phyloP scores from a whole-genome alignment of 2,797 vertebrate species.

The Pantherophis alleghaniensis region DNA sequence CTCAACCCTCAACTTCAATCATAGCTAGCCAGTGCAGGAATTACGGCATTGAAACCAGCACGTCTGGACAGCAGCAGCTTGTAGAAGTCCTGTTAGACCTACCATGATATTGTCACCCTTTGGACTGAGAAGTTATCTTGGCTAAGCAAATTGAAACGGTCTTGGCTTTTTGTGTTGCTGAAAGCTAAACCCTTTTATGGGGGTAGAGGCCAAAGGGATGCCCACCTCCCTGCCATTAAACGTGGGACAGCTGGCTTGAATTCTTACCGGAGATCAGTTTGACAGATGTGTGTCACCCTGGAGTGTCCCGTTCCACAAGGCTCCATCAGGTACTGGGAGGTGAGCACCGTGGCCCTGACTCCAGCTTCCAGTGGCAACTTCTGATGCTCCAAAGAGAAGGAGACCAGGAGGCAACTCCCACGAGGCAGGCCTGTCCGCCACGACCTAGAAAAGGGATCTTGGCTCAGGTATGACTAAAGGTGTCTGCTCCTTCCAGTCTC shows the following conservation, averaged over 20 bases:
- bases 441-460: constrained; percentile 60
- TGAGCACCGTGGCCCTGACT: constrained; percentile 77
- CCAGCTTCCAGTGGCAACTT: constrained; percentile 74
- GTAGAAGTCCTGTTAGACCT: background rate
- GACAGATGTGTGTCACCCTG: constrained; percentile 80
- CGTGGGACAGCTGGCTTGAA: rapidly evolving
- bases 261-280: constrained; percentile 80
- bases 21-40: background rate
- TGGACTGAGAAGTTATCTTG: background rate
- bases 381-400: constrained; percentile 79
- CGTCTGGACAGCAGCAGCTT: background rate
- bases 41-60: background rate
- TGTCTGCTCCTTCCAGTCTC: background rate
- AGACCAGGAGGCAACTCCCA: constrained; percentile 77
- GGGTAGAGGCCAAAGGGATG: too few relatives aligned
- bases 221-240: background rate
- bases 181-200: background rate
- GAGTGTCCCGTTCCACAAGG: constrained; percentile 76
- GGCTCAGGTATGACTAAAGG: background rate
- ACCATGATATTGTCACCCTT: background rate
- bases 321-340: constrained; percentile 82
- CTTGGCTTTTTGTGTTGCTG: background rate
- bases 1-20: background rate
- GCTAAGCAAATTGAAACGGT: background rate
- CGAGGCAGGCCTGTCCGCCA: constrained; percentile 77